Percentiles rank a stretch among this genome's conserved stretches.
These are phyloP conservation scores for Drosophila lacertosa DNA, from an alignment of 1,140 invertebrate species.

Conservation along the genomic window DNA sequence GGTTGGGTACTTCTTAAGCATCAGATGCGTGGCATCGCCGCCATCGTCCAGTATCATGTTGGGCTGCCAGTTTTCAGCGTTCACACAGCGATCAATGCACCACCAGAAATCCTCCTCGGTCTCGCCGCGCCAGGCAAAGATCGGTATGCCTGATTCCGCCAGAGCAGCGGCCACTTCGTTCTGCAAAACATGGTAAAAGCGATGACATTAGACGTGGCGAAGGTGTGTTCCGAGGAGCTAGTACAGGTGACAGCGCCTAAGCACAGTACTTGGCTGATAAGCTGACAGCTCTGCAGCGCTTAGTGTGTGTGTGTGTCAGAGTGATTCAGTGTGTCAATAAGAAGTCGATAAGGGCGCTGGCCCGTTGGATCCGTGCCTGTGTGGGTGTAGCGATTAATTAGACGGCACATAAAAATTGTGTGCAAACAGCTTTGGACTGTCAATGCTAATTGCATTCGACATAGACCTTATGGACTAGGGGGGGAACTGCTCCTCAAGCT, in stretches of 20 bases:
- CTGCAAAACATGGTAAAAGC: conserved; percentile 84
- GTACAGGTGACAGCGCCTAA: conserved; percentile 17
- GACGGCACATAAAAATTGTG: conserved; percentile 29
- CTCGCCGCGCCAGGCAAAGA: conserved; percentile 98
- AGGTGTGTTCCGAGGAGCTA: not conserved
- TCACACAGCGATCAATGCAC: conserved; percentile 98
- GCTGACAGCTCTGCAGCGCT: conserved; percentile 29
- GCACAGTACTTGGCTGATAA: conserved; percentile 41
- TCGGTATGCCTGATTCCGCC: conserved; percentile 94
- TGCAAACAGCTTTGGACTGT: conserved; percentile 14
- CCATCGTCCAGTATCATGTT: conserved; percentile 99
- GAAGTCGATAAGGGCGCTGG: conserved; percentile 35
- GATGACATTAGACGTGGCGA: no score
- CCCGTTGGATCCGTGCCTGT: conserved; percentile 13
- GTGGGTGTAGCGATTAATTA: conserved; percentile 39
- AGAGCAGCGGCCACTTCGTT: conserved; percentile 99
- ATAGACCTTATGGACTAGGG: not conserved
- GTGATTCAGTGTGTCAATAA: conserved; percentile 49
- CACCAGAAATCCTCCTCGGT: conserved; percentile 99
- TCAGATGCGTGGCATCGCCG: conserved; percentile 97
- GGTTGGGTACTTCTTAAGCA: conserved; percentile 97
- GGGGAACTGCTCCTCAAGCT: not conserved
- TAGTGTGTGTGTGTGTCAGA: not conserved
- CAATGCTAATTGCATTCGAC: conserved; percentile 39
- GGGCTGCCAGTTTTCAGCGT: conserved; percentile 97